Percentiles rank a stretch among this genome's conserved stretches.
phyloP scores from a whole-genome alignment of 2,888 invertebrate species.

The Pristionchus exspectatus region DNA sequence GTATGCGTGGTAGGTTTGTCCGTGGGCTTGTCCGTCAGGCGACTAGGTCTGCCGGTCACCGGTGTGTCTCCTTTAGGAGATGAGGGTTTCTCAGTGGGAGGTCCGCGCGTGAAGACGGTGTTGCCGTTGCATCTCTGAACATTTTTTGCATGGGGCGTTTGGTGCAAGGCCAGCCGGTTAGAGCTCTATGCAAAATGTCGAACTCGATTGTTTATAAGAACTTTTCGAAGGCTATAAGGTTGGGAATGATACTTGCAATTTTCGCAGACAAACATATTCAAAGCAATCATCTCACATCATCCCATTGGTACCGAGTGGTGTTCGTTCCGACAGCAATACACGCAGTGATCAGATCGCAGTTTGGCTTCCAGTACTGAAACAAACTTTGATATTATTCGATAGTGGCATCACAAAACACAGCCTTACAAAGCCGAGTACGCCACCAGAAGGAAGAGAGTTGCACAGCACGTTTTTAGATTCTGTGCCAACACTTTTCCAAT shows the following conservation, averaged over 20 bases:
- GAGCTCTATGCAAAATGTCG: no score
- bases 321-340: not conserved
- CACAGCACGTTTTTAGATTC: no score
- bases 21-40: not conserved
- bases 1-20: not conserved
- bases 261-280: not conserved
- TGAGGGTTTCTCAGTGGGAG: not conserved
- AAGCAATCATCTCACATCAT: not conserved
- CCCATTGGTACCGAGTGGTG: not conserved
- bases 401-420: not conserved
- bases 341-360: not conserved
- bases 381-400: not conserved
- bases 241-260: no score
- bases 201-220: no score
- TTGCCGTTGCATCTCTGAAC: not conserved
- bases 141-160: no score
- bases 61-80: not conserved
- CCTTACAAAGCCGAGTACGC: not conserved
- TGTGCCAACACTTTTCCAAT: not conserved
- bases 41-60: not conserved
- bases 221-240: no score
- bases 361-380: not conserved
- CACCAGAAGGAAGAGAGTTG: no score
- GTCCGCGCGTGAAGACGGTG: not conserved
- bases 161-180: no score